A percentile compares a stretch with the other conserved stretches of the same genome.
Evolutionary conservation across 2,888 invertebrate genomes (phyloP).

Genomic region (Dendrolimus houi): DNA sequence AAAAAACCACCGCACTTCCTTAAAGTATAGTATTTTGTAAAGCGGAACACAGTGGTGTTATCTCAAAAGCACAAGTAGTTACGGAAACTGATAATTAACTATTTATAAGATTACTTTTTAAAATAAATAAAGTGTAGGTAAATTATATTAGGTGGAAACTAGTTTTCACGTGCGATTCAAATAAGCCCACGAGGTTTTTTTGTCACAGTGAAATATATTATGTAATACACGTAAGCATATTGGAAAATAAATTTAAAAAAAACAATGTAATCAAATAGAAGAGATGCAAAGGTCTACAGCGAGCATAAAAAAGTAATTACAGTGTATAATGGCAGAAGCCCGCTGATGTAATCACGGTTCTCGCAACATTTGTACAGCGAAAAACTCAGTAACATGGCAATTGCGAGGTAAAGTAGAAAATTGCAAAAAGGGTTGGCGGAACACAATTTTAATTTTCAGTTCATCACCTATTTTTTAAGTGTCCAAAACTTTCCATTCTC

Average conservation of each 20-base stretch:
- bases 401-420: slow-evolving; percentile 11
- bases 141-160: too few relatives aligned
- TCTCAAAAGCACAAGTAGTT: too few relatives aligned
- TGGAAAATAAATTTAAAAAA: background rate
- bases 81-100: too few relatives aligned
- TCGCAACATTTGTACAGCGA: slow-evolving; percentile 3
- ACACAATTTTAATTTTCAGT: background rate
- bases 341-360: slow-evolving; percentile 3
- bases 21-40: too few relatives aligned
- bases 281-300: background rate
- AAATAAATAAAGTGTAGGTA: too few relatives aligned
- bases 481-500: too few relatives aligned
- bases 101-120: too few relatives aligned
- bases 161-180: background rate
- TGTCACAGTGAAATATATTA: too few relatives aligned
- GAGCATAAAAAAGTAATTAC: background rate
- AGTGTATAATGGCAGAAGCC: background rate
- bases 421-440: slow-evolving; percentile 25
- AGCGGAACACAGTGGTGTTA: too few relatives aligned
- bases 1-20: too few relatives aligned
- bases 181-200: background rate
- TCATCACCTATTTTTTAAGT: too few relatives aligned
- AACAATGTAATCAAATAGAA: background rate
- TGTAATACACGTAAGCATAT: background rate
- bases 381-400: background rate